These are phyloP conservation scores for Nicator chloris DNA, from an alignment of 2,113 vertebrate species.

Conservation along the genomic window DNA sequence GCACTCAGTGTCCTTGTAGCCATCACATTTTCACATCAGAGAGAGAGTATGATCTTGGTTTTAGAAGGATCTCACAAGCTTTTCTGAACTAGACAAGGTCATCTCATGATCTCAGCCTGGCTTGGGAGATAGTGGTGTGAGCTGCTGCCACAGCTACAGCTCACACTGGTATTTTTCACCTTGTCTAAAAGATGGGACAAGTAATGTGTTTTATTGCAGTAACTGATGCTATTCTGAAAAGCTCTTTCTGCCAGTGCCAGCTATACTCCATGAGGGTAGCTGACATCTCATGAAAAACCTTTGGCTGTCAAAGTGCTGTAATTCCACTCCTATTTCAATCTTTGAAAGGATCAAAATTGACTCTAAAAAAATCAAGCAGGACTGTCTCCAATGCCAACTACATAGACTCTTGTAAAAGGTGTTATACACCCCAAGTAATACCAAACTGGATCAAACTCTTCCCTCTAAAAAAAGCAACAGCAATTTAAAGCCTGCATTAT, in stretches of 20 bases:
- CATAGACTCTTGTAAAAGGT: background rate
- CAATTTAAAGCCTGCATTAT: background rate
- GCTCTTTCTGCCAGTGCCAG: background rate
- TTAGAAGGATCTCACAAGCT: background rate
- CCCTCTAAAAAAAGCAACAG: background rate
- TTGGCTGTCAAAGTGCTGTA: background rate
- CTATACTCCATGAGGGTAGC: background rate
- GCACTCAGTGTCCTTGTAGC: background rate
- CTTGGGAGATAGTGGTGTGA: background rate
- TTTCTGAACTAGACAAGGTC: conserved; percentile 28
- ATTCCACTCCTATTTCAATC: background rate
- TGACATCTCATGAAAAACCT: background rate
- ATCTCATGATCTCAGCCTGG: conserved; percentile 6
- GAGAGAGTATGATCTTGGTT: background rate
- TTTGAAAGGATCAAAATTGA: conserved; percentile 1
- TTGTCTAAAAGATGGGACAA: background rate
- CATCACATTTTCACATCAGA: background rate
- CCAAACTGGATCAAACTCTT: background rate
- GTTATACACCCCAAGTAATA: background rate
- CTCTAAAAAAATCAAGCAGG: background rate
- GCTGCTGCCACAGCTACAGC: background rate
- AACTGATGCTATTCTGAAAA: background rate
- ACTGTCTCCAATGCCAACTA: background rate
- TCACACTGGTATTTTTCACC: background rate
- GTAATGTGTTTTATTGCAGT: conserved; percentile 19